These are phyloP conservation scores for Poecile atricapillus DNA, from an alignment of 2,113 vertebrate genomes.

Conservation along the genomic window DNA sequence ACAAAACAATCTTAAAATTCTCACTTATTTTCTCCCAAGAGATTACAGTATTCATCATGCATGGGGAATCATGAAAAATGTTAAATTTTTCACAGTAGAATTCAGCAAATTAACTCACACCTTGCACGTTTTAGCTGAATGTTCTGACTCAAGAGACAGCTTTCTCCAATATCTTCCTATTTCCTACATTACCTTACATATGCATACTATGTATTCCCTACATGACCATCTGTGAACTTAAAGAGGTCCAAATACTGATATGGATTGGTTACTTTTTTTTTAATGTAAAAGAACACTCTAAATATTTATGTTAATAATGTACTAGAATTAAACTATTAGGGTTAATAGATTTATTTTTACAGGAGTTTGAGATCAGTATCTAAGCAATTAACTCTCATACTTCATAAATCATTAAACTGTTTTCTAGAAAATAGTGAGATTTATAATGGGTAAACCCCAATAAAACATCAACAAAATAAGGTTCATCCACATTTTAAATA, in stretches of 20 bases:
- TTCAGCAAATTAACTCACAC: background rate
- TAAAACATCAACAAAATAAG: background rate
- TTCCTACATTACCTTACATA: background rate
- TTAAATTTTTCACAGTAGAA: background rate
- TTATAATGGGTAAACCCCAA: background rate
- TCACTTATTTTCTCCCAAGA: background rate
- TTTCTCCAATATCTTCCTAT: background rate
- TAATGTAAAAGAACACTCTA: background rate
- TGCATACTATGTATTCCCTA: background rate
- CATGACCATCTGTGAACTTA: background rate
- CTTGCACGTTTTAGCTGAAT: background rate
- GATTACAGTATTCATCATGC: background rate
- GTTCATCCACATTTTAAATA: background rate
- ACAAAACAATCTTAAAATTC: background rate
- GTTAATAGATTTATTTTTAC: background rate
- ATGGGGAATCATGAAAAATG: background rate
- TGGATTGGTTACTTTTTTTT: background rate
- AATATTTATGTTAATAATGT: background rate
- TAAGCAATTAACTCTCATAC: background rate
- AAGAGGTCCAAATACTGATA: background rate
- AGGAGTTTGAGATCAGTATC: background rate
- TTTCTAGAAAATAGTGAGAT: background rate
- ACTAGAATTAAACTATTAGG: background rate
- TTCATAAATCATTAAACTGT: background rate
- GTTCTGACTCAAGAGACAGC: background rate